These are phyloP conservation scores for Brenthis daphne DNA, from an alignment of 2,888 invertebrate genomes.

Conservation along the genomic window DNA sequence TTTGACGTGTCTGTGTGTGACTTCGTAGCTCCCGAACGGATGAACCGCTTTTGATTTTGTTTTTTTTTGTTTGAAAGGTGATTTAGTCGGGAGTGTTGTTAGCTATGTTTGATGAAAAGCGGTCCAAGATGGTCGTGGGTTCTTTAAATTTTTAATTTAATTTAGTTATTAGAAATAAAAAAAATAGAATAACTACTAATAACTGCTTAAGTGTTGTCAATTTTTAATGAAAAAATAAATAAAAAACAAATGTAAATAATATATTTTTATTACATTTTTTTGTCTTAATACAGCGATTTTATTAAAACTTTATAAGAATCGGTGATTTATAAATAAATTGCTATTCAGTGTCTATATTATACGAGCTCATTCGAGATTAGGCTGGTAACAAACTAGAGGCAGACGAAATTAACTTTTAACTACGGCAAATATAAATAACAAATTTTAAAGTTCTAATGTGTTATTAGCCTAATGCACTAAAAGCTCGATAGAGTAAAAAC, in stretches of 20 bases:
- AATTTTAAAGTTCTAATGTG: slow-evolving; percentile 1
- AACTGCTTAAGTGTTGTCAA: background rate
- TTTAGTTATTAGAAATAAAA: no score
- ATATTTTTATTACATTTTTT: slow-evolving; percentile 33
- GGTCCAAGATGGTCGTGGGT: no score
- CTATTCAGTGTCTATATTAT: slow-evolving; percentile 14
- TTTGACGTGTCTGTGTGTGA: no score
- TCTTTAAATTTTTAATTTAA: no score
- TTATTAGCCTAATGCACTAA: slow-evolving; percentile 4
- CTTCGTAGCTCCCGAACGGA: no score
- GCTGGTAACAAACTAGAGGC: slow-evolving; percentile 19
- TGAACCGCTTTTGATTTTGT: no score
- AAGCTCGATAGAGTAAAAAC: background rate
- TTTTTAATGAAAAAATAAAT: slow-evolving; percentile 6
- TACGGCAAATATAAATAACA: slow-evolving; percentile 16
- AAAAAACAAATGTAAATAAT: slow-evolving; percentile 22
- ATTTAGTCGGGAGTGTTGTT: no score
- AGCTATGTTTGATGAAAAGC: no score
- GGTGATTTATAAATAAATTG: slow-evolving; percentile 10
- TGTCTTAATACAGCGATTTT: slow-evolving; percentile 37
- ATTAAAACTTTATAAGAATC: slow-evolving; percentile 35
- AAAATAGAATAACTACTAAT: no score
- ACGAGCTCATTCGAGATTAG: slow-evolving; percentile 5
- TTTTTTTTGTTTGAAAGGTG: no score
- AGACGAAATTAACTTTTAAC: slow-evolving; percentile 6